Evolutionary conservation across 2,888 invertebrate genomes (phyloP).

Genomic region (Microplitis deprimator): DNA sequence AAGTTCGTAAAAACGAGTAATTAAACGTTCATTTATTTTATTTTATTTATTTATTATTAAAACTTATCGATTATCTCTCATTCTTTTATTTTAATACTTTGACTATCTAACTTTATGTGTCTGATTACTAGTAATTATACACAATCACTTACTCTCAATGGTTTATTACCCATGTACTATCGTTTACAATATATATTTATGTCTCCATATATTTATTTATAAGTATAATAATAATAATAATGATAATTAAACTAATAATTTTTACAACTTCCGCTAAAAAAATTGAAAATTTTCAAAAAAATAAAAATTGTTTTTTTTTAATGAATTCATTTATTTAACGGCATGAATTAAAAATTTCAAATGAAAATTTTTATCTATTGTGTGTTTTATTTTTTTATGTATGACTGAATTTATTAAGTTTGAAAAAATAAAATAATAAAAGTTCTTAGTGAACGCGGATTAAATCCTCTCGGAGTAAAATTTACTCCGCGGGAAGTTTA

Average conservation of each 20-base stretch:
- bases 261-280: too few species aligned
- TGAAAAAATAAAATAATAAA: too few species aligned
- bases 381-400: too few species aligned
- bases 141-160: conserved; percentile 60
- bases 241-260: conserved; percentile 44
- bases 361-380: too few species aligned
- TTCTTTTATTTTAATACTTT: conserved; percentile 55
- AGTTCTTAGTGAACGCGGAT: too few species aligned
- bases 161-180: conserved; percentile 44
- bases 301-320: too few species aligned
- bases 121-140: conserved; percentile 63
- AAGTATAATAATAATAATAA: conserved; percentile 37
- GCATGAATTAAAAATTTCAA: too few species aligned
- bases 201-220: conserved; percentile 44
- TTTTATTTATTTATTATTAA: conserved; percentile 13
- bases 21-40: conserved; percentile 5
- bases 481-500: too few species aligned
- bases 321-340: too few species aligned
- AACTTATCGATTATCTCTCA: conserved; percentile 28
- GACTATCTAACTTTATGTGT: conserved; percentile 59
- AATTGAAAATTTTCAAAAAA: too few species aligned
- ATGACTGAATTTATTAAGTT: too few species aligned
- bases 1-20: conserved; percentile 26
- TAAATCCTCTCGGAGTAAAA: too few species aligned
- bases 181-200: conserved; percentile 43